These are phyloP conservation scores for Branchellion lobata DNA, from an alignment of 2,888 invertebrate species.

Conservation along the genomic window DNA sequence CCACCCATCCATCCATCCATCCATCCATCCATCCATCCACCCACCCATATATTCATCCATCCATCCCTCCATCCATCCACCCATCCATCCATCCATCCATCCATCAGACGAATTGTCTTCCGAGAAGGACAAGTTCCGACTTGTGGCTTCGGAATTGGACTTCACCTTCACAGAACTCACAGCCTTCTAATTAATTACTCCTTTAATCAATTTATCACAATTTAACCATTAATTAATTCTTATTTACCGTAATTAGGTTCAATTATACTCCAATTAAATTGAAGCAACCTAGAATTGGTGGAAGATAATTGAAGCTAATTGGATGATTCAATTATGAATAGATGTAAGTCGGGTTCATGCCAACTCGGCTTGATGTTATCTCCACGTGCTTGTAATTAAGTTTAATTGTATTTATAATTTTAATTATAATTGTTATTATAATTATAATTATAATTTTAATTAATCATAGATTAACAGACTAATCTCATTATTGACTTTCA, in stretches of 20 bases:
- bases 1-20: background rate
- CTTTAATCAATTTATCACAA: background rate
- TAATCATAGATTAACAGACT: too few relatives aligned
- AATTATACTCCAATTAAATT: too few relatives aligned
- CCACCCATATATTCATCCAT: background rate
- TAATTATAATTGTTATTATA: too few relatives aligned
- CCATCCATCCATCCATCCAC: background rate
- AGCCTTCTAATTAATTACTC: constrained; percentile 28
- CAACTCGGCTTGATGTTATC: too few relatives aligned
- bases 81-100: background rate
- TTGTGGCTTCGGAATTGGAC: constrained; percentile 32
- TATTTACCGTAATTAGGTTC: background rate
- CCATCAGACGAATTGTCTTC: constrained; percentile 38
- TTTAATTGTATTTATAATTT: too few relatives aligned
- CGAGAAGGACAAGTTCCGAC: constrained; percentile 41
- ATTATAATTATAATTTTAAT: too few relatives aligned
- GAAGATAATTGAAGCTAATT: too few relatives aligned
- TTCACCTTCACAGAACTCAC: constrained; percentile 41
- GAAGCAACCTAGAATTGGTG: too few relatives aligned
- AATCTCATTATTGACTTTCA: too few relatives aligned
- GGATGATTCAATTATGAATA: too few relatives aligned
- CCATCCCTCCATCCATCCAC: background rate
- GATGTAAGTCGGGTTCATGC: too few relatives aligned
- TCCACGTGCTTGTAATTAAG: too few relatives aligned
- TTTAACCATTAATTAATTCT: background rate